Evolutionary conservation across 2,888 invertebrate species (phyloP), one percentile per base, ranked within the genome.

Genomic region (Euspilapteryx auroguttella): DNA sequence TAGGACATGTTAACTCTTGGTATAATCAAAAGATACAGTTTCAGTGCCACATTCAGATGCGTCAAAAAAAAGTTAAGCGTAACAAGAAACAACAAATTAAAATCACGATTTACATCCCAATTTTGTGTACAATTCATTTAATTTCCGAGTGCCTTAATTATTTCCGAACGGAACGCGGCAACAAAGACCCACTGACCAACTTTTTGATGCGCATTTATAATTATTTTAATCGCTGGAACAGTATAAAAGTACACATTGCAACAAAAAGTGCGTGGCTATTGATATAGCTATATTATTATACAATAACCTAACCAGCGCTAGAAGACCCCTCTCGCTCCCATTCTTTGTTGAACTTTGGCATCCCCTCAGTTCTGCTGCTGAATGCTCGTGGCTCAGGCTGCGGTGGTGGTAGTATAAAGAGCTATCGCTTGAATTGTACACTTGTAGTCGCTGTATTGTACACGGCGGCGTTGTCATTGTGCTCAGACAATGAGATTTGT

Each of bases 351-450:
- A n/a, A n/a, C n/a, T n/a, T n/a, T n/a, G n/a, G n/a, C n/a, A n/a
- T n/a, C n/a, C n/a, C n/a, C n/a, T n/a, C n/a, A n/a, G n/a, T n/a
- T n/a, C n/a, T n/a, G n/a, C 38, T 40, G 38, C 40, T 40, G 40
- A 38, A 55, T 36, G 42, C 44, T 49, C 49, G 55, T 47, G 55
- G 68, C 37, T 58, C 68, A 47, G 35, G 39, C 44, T 58, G 59
- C 53, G 58, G 40, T 47, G 63, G 71, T 45, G 49, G 58, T 41
- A 54, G 61, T 43, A 66, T 73, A 73, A 69, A 73, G 63, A 69
- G 59, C 61, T 64, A 71, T 68, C 57, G 55, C 53, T 54, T 69
- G 69, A 71, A 73, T 66, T 58, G 65, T 71, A 71, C 73, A 75
- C 73, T 73, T 73, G 73, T 73, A 69, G 30, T 58, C 58, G 49